phyloP scores from a whole-genome alignment of 1,140 invertebrate species.

The Magallana angulata region DNA sequence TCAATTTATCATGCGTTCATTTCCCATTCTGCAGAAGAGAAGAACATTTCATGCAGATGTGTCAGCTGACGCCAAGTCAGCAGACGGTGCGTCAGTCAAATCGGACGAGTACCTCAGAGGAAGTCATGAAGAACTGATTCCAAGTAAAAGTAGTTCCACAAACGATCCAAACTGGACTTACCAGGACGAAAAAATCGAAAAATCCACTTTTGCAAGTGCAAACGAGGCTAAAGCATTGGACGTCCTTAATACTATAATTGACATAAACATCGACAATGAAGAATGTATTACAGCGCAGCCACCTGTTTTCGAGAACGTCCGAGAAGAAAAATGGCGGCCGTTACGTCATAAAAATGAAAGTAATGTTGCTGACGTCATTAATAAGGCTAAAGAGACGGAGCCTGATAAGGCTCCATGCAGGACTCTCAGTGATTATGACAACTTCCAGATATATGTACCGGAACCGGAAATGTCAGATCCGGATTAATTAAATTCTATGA shows the following conservation, averaged over 20 bases:
- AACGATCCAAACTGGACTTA: background rate
- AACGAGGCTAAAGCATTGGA: background rate
- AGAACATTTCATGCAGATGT: background rate
- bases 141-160: background rate
- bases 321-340: conserved; percentile 6
- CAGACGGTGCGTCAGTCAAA: background rate
- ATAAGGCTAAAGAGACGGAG: background rate
- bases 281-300: background rate
- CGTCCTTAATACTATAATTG: background rate
- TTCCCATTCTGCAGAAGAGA: background rate
- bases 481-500: background rate
- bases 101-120: background rate
- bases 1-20: too few relatives aligned
- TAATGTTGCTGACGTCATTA: background rate
- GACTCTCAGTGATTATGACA: conserved; percentile 12
- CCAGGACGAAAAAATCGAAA: background rate
- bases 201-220: background rate
- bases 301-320: background rate
- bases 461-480: background rate
- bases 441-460: background rate
- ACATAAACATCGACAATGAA: background rate
- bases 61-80: background rate
- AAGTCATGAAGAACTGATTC: background rate
- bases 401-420: background rate
- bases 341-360: background rate